Conservation (phyloP, 2,797 vertebrate species). For the Phoeniculus purpureus region DNA sequence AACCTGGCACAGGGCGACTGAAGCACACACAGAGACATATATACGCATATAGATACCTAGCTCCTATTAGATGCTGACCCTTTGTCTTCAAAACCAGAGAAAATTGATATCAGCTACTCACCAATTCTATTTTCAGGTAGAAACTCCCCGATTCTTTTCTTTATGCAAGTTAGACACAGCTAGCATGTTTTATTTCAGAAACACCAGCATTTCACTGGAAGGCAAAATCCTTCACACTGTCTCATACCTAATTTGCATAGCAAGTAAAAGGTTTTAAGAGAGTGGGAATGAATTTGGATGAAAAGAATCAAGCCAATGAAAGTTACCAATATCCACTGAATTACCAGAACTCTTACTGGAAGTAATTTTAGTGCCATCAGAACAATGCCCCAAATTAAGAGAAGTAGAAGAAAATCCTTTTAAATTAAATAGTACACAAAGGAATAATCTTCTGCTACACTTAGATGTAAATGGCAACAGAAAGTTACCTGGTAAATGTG, state of each 20-base stretch:
- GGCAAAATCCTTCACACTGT: slow-evolving; percentile 3
- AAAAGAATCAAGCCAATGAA: slow-evolving; percentile 13
- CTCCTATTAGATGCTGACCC: neutral
- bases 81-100: neutral
- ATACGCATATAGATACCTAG: neutral
- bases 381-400: slow-evolving; percentile 21
- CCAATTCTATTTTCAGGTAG: neutral
- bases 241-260: slow-evolving; percentile 2
- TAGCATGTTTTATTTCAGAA: slow-evolving; percentile 8
- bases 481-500: slow-evolving; percentile 15
- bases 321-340: neutral
- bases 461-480: neutral
- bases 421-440: slow-evolving; percentile 28
- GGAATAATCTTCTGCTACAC: neutral
- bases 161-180: neutral
- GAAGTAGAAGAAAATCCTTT: slow-evolving; percentile 35
- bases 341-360: neutral
- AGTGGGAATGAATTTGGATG: neutral
- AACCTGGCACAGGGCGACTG: neutral
- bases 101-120: neutral
- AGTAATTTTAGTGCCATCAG: neutral
- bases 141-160: neutral
- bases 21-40: neutral
- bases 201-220: slow-evolving; percentile 14
- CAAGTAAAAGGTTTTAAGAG: slow-evolving; percentile 3